These are phyloP conservation scores for Hylia prasina DNA, from an alignment of 2,113 vertebrate genomes.

Conservation along the genomic window DNA sequence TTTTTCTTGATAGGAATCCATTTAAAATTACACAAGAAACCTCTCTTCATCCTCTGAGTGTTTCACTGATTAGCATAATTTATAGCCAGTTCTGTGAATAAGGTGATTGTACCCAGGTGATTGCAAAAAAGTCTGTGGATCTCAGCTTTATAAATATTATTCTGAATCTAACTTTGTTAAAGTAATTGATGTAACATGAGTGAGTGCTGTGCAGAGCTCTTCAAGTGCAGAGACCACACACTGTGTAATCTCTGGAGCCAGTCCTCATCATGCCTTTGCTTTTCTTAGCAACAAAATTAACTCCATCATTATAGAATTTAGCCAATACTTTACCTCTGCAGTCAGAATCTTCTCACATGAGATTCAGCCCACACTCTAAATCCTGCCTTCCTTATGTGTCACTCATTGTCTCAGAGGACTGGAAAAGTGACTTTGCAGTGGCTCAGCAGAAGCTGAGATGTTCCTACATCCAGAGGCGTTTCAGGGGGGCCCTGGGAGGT, in stretches of 20 bases:
- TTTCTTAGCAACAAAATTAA: slow-evolving; percentile 35
- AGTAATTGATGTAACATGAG: slow-evolving; percentile 33
- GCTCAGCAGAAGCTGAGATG: not conserved
- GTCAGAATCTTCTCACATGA: not conserved
- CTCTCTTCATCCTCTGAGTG: not conserved
- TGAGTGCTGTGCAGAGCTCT: not conserved
- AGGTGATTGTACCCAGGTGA: slow-evolving; percentile 37
- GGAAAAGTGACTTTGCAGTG: not conserved
- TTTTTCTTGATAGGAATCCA: not conserved
- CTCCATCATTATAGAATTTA: not conserved
- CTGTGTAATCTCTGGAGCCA: slow-evolving; percentile 21
- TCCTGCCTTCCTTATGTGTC: not conserved
- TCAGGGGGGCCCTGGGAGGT: not conserved
- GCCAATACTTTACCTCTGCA: slow-evolving; percentile 4
- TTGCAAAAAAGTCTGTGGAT: not conserved
- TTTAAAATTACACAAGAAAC: not conserved
- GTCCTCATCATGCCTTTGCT: not conserved
- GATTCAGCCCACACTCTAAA: not conserved
- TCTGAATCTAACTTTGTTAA: slow-evolving; percentile 24
- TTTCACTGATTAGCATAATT: slow-evolving; percentile 18
- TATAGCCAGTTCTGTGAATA: slow-evolving; percentile 15
- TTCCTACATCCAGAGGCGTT: not conserved
- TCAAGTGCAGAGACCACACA: slow-evolving; percentile 12
- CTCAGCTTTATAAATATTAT: slow-evolving; percentile 39
- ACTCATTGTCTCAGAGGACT: not conserved